Evolutionary conservation across 1,140 invertebrate genomes (phyloP), one percentile per base, ranked within the genome.

Genomic region (Neodiprion pinetum): DNA sequence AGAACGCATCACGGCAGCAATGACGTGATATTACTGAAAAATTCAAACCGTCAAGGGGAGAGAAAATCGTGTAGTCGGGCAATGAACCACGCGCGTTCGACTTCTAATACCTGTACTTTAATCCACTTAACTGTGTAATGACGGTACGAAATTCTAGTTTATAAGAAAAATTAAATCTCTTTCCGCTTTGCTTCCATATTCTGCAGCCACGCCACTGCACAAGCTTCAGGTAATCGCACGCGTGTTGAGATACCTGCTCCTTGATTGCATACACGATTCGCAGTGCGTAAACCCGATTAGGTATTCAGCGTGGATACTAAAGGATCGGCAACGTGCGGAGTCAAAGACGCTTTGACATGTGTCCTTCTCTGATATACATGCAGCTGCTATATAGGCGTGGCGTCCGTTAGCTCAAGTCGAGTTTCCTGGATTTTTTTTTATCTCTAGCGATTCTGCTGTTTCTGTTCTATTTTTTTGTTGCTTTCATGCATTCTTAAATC

Each of bases 221-320:
- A 71, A 78, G 53, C 72, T 67, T 40, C 28, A 66, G 47, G 71
- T 53, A 61, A 17, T 67, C 50, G 75, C 66, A 71, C 75, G 74
- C 70, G 47, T 50, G 68, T 50, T 75, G 69, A 74, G 74, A 71
- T 74, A 71, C 76, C 74, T 78, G 78, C 74, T 81, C 79, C 75
- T 72, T 72, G 76, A 28, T 78, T 79, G 3, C 11, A 61, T 61
- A 61, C n/a, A 17, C 53, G 11, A 61, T 61, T 61, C 82, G 80
- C 81, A 74, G 80, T 74, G 79, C 83, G 81, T 84, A 81, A 84
- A 79, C 77, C 78, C 80, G 79, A 85, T 84, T 81, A 81, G 78
- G 83, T 83, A 84, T 83, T 80, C 84, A 78, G 80, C 80, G 80
- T 85, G 82, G 83, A 80, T 84, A 86, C 78, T 79, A 61, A 61